phyloP scores from a whole-genome alignment of 2,888 invertebrate species.

The Ormyrus labotus region DNA sequence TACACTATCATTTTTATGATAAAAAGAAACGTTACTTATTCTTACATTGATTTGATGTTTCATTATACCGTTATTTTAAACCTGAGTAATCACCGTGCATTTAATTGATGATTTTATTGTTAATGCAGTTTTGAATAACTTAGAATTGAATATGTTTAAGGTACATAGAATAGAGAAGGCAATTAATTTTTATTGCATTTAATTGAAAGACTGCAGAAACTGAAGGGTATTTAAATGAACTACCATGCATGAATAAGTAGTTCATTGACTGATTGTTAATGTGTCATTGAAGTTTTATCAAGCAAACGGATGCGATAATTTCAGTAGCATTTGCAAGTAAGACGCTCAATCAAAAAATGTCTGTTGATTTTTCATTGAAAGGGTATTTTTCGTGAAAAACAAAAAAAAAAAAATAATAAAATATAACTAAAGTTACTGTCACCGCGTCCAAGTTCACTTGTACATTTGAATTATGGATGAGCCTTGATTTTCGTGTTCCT shows the following conservation, averaged over 20 bases:
- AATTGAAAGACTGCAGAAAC: conserved; percentile 52
- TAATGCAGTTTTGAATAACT: conserved; percentile 17
- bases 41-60: no score
- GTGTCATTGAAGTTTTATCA: conserved; percentile 35
- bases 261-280: conserved; percentile 51
- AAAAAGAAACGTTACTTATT: no score
- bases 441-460: conserved; percentile 53
- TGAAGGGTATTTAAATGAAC: conserved; percentile 44
- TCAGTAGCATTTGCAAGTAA: conserved; percentile 40
- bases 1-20: no score
- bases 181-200: conserved; percentile 48
- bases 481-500: conserved; percentile 62
- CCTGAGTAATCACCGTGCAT: not conserved
- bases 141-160: conserved; percentile 3
- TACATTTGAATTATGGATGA: conserved; percentile 58
- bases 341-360: conserved; percentile 41
- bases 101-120: conserved; percentile 4
- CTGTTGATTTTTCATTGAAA: conserved; percentile 46
- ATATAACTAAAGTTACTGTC: conserved; percentile 57
- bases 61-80: no score
- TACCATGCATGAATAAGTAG: not conserved
- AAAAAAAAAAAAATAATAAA: conserved; percentile 32
- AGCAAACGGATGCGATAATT: conserved; percentile 48
- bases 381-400: conserved; percentile 29
- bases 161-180: conserved; percentile 15